These are phyloP conservation scores for Clepsis dumicolana DNA, from an alignment of 2,888 invertebrate genomes.

Conservation along the genomic window DNA sequence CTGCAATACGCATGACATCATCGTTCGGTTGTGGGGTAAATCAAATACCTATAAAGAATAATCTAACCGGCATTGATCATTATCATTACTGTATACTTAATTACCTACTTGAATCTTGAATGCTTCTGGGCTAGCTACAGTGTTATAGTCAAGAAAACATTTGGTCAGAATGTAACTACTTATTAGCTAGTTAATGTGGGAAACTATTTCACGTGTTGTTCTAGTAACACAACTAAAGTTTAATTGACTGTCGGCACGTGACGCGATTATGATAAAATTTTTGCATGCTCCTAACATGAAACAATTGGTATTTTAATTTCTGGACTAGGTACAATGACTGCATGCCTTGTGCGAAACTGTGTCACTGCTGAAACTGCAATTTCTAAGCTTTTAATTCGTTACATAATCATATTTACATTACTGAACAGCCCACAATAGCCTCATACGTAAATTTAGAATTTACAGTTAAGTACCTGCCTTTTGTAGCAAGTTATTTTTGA, in stretches of 20 bases:
- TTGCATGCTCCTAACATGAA: constrained; percentile 23
- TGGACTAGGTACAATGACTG: constrained; percentile 21
- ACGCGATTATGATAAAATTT: constrained; percentile 27
- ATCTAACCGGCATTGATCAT: constrained; percentile 50
- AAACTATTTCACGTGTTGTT: constrained; percentile 6
- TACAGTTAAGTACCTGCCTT: background rate
- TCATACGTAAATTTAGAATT: too few species aligned
- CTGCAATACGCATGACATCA: constrained; percentile 77
- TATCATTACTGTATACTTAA: constrained; percentile 22
- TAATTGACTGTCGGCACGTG: constrained; percentile 22
- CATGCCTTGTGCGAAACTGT: constrained; percentile 23
- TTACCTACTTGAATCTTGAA: too few species aligned
- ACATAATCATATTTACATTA: background rate
- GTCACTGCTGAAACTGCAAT: constrained; percentile 16
- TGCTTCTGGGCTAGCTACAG: background rate
- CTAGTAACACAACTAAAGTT: constrained; percentile 23
- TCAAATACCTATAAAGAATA: constrained; percentile 52
- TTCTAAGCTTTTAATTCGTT: background rate
- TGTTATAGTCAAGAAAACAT: background rate
- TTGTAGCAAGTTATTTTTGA: too few species aligned
- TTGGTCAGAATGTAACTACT: background rate
- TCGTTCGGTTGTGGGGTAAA: constrained; percentile 56
- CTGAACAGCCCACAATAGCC: background rate
- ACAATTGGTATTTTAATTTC: constrained; percentile 24
- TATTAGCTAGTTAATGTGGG: background rate